phyloP scores from a whole-genome alignment of 1,140 invertebrate species.

The Lanistes nyassanus region DNA sequence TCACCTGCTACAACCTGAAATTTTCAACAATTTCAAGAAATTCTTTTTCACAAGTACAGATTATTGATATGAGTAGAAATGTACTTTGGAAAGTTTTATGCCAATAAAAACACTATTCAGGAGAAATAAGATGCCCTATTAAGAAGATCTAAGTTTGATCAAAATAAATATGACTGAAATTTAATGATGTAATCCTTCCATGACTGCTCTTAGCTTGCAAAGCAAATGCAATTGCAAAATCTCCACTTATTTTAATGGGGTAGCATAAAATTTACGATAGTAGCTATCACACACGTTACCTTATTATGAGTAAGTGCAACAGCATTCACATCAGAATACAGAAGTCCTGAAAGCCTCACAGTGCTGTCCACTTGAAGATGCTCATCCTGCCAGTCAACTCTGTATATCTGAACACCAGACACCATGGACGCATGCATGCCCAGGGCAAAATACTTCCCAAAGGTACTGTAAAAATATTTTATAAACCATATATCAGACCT shows the following conservation, averaged over 20 bases:
- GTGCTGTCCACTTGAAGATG: not conserved
- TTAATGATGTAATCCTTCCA: no score
- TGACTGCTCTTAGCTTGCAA: no score
- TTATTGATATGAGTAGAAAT: not conserved
- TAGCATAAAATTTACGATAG: no score
- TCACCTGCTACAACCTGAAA: constrained; percentile 5
- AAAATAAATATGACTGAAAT: no score
- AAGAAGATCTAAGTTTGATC: no score
- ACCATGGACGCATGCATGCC: not conserved
- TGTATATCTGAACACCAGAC: not conserved
- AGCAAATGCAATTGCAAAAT: no score
- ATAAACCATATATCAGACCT: not conserved
- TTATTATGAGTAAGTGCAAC: constrained; percentile 5
- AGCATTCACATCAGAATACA: not conserved
- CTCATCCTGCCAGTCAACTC: not conserved
- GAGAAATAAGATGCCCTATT: not conserved
- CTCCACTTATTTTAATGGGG: no score
- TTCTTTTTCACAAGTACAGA: not conserved
- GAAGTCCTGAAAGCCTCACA: not conserved
- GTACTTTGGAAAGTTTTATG: not conserved
- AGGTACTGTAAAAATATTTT: constrained; percentile 6
- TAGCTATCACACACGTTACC: no score
- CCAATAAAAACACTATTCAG: not conserved
- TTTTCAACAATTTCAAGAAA: not conserved
- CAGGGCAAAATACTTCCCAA: constrained; percentile 17